phyloP scores from a whole-genome alignment of 64 coral and sea anemone species.

The Acropora yongei region DNA sequence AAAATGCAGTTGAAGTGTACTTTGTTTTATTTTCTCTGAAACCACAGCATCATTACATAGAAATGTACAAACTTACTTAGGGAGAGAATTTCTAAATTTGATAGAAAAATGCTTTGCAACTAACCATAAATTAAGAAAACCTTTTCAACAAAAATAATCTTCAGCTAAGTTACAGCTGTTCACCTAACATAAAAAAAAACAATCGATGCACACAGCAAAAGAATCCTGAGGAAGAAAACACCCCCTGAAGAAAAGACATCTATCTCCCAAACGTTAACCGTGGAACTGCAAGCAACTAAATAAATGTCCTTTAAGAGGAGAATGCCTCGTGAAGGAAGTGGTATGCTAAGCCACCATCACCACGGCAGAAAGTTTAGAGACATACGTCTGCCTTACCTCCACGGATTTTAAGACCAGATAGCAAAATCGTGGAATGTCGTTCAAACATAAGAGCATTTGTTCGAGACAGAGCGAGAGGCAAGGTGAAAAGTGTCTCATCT shows the following conservation, averaged over 20 bases:
- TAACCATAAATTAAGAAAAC: too few species aligned
- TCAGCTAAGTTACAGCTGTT: too few species aligned
- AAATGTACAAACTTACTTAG: not conserved
- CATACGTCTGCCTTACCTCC: not conserved
- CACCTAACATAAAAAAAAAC: too few species aligned
- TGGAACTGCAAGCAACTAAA: not conserved
- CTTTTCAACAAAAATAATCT: too few species aligned
- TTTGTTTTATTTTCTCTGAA: too few species aligned
- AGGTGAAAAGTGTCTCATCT: too few species aligned
- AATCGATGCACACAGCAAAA: too few species aligned
- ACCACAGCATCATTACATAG: too few species aligned
- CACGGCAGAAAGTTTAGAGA: not conserved
- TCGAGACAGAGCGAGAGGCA: too few species aligned
- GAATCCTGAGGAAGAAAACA: too few species aligned
- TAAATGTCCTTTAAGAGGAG: not conserved
- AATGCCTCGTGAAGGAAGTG: not conserved
- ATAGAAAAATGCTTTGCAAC: not conserved
- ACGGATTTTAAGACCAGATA: not conserved
- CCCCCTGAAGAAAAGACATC: too few species aligned
- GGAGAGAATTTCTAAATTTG: slow-evolving; percentile 3
- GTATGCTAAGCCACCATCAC: not conserved
- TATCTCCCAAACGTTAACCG: not conserved
- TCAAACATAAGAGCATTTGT: not conserved
- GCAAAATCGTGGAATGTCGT: not conserved
- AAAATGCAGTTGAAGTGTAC: too few species aligned